Evolutionary conservation across 2,113 vertebrate species (phyloP).

Genomic region (Chaetorhynchus papuensis): DNA sequence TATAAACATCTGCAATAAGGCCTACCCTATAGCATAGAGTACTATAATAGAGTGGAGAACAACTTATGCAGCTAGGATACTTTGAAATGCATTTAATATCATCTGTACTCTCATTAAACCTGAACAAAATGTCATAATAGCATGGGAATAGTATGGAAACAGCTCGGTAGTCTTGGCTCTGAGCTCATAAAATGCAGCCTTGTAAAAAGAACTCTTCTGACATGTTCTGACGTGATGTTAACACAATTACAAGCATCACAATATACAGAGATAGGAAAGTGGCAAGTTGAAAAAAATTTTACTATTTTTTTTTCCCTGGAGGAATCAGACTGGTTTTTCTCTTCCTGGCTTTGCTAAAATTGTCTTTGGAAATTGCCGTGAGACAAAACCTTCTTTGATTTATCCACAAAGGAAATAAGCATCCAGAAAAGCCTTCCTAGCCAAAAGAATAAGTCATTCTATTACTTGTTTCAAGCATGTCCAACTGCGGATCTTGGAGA

Average conservation of each 20-base stretch:
- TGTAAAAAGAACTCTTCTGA: neutral
- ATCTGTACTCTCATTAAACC: neutral
- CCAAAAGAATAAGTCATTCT: neutral
- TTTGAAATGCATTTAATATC: neutral
- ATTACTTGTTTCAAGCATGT: neutral
- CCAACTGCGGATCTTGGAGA: neutral
- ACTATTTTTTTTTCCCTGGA: neutral
- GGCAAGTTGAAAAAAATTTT: neutral
- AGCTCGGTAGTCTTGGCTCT: neutral
- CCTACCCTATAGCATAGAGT: neutral
- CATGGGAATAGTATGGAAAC: neutral
- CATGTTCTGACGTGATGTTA: neutral
- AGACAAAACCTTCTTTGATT: neutral
- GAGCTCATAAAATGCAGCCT: neutral
- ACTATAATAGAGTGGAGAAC: neutral
- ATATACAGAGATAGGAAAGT: neutral
- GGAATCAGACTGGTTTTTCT: neutral
- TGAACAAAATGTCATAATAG: neutral
- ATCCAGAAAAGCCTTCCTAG: neutral
- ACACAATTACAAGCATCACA: neutral
- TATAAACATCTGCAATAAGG: neutral
- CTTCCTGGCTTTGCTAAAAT: neutral
- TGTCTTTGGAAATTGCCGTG: neutral
- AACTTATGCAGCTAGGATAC: neutral
- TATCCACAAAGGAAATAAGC: neutral